phyloP scores from a whole-genome alignment of 1,140 invertebrate genomes.

The Drosophila melanica region DNA sequence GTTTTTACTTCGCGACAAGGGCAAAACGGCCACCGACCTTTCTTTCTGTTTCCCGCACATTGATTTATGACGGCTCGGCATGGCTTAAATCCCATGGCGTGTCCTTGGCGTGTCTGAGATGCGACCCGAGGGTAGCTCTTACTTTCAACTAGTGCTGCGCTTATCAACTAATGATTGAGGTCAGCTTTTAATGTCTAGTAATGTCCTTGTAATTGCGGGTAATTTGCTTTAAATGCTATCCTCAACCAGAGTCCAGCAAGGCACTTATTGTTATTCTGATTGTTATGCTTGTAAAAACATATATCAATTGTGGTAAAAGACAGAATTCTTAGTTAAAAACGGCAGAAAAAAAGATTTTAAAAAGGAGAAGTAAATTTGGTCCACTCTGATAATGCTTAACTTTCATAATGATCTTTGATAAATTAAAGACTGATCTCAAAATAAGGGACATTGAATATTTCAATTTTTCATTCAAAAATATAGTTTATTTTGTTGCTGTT shows the following conservation, averaged over 20 bases:
- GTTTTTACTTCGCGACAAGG: constrained; percentile 41
- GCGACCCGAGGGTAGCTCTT: constrained; percentile 31
- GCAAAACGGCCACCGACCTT: constrained; percentile 38
- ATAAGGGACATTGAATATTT: no score
- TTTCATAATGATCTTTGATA: no score
- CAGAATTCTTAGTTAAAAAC: no score
- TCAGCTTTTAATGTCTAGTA: constrained; percentile 50
- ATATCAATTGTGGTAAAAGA: not conserved
- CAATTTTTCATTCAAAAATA: no score
- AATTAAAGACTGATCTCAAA: no score
- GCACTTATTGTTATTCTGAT: constrained; percentile 39
- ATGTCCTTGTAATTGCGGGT: constrained; percentile 59
- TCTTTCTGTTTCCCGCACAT: constrained; percentile 35
- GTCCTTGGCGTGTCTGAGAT: constrained; percentile 29
- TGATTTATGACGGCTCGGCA: constrained; percentile 68
- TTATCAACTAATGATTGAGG: constrained; percentile 81
- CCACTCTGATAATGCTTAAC: no score
- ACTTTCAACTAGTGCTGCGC: constrained; percentile 44
- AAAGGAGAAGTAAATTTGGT: no score
- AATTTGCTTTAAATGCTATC: constrained; percentile 67
- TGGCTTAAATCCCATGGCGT: constrained; percentile 56
- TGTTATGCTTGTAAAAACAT: constrained; percentile 11
- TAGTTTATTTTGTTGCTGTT: no score
- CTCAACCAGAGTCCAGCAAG: not conserved
- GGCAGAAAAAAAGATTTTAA: no score